These are phyloP conservation scores for Furcula furcula DNA, from an alignment of 2,888 invertebrate species.

Conservation along the genomic window DNA sequence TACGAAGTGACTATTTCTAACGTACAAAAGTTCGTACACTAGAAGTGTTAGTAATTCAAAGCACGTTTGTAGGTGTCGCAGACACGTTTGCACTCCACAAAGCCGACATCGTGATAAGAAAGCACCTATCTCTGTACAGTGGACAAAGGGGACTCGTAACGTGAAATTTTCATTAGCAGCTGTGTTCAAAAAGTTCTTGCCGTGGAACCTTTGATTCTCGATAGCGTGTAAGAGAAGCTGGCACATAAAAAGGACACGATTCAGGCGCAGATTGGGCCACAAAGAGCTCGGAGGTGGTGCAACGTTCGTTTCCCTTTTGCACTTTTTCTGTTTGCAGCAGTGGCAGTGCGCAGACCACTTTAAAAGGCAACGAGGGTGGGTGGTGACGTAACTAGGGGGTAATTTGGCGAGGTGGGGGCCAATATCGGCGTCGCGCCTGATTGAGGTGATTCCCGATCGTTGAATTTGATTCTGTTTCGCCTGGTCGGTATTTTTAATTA, in stretches of 20 bases:
- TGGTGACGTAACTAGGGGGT: conserved; percentile 78
- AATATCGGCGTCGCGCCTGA: conserved; percentile 78
- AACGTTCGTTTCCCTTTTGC: conserved; percentile 70
- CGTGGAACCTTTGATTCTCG: conserved; percentile 74
- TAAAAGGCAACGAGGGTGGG: conserved; percentile 75
- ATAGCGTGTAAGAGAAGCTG: conserved; percentile 75
- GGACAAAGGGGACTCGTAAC: conserved; percentile 71
- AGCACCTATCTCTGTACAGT: conserved; percentile 59
- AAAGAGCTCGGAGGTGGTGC: conserved; percentile 80
- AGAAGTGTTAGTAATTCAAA: conserved; percentile 65
- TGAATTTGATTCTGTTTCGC: conserved; percentile 66
- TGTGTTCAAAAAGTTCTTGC: conserved; percentile 71
- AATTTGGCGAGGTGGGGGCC: conserved; percentile 78
- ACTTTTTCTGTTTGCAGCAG: conserved; percentile 79
- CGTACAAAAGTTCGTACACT: conserved; percentile 36
- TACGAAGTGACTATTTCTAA: conserved; percentile 36
- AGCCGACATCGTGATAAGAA: conserved; percentile 71
- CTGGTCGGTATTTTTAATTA: conserved; percentile 58
- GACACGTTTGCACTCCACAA: conserved; percentile 61
- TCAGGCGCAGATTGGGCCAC: conserved; percentile 79
- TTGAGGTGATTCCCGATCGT: conserved; percentile 76
- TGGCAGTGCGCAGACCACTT: conserved; percentile 80
- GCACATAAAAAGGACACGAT: conserved; percentile 74
- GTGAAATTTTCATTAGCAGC: conserved; percentile 79
- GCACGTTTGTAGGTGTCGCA: conserved; percentile 59